These are phyloP conservation scores for Nemapogon koenigi DNA, from an alignment of 2,888 invertebrate genomes.

Conservation along the genomic window DNA sequence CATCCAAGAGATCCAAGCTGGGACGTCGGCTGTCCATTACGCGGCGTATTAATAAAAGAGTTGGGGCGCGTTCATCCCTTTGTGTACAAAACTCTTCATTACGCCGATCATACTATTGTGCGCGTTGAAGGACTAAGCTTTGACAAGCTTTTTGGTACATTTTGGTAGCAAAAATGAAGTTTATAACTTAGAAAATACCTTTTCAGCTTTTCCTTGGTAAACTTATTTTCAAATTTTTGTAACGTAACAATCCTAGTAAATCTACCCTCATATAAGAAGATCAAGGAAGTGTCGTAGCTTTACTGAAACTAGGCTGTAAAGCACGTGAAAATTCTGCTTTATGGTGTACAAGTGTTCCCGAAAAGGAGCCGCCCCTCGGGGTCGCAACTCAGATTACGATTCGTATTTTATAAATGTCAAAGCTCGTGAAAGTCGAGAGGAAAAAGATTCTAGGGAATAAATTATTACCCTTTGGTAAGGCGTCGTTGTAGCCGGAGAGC, in stretches of 20 bases:
- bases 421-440: slow-evolving; percentile 27
- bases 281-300: slow-evolving; percentile 27
- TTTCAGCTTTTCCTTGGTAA: background rate
- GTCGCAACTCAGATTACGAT: slow-evolving; percentile 23
- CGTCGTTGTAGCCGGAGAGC: slow-evolving; percentile 4
- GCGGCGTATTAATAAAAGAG: slow-evolving; percentile 49
- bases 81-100: slow-evolving; percentile 60
- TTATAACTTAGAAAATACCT: background rate
- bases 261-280: slow-evolving; percentile 31
- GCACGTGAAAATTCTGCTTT: slow-evolving; percentile 47
- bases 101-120: slow-evolving; percentile 54
- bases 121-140: slow-evolving; percentile 19
- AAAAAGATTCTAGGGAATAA: slow-evolving; percentile 29
- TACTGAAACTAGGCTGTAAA: slow-evolving; percentile 33
- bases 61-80: slow-evolving; percentile 32
- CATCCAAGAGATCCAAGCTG: no score
- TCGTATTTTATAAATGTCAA: slow-evolving; percentile 46
- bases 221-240: background rate
- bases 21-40: slow-evolving; percentile 24
- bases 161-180: no score
- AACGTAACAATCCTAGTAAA: slow-evolving; percentile 22
- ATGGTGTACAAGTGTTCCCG: slow-evolving; percentile 22
- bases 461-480: slow-evolving; percentile 21
- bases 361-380: slow-evolving; percentile 12
- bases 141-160: slow-evolving; percentile 2